Percentiles rank a stretch among this genome's conserved stretches.
These are phyloP conservation scores for Chloroclystis v-ata DNA, from an alignment of 2,888 invertebrate species.

Conservation along the genomic window DNA sequence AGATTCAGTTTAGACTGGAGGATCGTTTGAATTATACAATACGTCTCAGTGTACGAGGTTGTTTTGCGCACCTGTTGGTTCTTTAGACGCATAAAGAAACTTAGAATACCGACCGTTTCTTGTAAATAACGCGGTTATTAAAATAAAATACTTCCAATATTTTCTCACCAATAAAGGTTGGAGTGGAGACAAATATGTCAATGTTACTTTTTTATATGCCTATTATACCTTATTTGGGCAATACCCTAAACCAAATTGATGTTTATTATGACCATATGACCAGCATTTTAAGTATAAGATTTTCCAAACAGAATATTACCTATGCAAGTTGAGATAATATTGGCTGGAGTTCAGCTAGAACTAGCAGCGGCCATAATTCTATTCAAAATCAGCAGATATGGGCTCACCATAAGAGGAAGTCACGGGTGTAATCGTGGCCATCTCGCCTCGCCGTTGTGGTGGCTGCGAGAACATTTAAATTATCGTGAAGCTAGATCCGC, in stretches of 20 bases:
- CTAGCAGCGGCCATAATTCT: slow-evolving; percentile 53
- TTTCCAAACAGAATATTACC: slow-evolving; percentile 12
- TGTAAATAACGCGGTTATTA: slow-evolving; percentile 25
- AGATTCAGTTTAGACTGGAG: slow-evolving; percentile 41
- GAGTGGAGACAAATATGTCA: no score
- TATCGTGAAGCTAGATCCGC: slow-evolving; percentile 72
- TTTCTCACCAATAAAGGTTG: no score
- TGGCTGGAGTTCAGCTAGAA: slow-evolving; percentile 24
- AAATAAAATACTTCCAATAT: no score
- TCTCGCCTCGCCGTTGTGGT: slow-evolving; percentile 51
- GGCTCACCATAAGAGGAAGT: slow-evolving; percentile 67
- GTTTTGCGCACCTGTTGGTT: slow-evolving; percentile 37
- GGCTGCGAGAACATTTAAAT: slow-evolving; percentile 73
- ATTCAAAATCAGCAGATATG: slow-evolving; percentile 64
- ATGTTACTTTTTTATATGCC: no score
- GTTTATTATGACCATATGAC: no score
- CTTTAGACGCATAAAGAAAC: slow-evolving; percentile 28
- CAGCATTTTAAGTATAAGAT: neutral
- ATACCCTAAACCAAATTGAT: no score
- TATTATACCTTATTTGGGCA: no score
- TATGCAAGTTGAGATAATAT: slow-evolving; percentile 21
- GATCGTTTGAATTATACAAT: slow-evolving; percentile 47
- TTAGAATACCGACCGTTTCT: slow-evolving; percentile 21
- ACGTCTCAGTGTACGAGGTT: slow-evolving; percentile 37
- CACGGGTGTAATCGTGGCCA: slow-evolving; percentile 64